These are phyloP conservation scores for Telmatherina bonti DNA, from an alignment of 2,797 vertebrate species.

Conservation along the genomic window DNA sequence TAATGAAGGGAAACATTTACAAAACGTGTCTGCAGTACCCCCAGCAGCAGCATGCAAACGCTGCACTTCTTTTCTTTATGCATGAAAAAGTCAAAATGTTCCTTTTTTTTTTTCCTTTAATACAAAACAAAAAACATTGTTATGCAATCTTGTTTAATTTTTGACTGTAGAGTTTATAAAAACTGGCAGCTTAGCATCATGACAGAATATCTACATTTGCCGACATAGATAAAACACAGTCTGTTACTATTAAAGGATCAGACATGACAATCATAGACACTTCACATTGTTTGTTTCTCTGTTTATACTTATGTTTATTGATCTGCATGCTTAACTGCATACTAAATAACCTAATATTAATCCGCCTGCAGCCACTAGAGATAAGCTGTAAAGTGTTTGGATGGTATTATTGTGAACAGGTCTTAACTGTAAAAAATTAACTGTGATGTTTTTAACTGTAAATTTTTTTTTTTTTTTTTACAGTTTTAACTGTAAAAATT, in stretches of 20 bases:
- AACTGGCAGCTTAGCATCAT: background rate
- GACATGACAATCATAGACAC: background rate
- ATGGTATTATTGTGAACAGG: too few relatives aligned
- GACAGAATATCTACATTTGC: background rate
- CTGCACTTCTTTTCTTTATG: background rate
- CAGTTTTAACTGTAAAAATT: too few relatives aligned
- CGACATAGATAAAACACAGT: background rate
- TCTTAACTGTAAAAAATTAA: too few relatives aligned
- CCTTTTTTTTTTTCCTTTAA: fast-evolving
- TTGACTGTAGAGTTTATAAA: background rate
- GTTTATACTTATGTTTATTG: background rate
- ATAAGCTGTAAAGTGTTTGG: too few relatives aligned
- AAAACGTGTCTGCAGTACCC: fast-evolving
- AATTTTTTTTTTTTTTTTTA: too few relatives aligned
- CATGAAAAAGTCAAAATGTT: too few relatives aligned
- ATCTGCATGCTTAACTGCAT: too few relatives aligned
- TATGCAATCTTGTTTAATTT: background rate
- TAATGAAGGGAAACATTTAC: background rate
- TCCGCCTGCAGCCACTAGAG: too few relatives aligned
- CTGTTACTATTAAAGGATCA: background rate
- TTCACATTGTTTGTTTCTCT: background rate
- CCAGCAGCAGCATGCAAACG: background rate
- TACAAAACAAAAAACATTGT: background rate
- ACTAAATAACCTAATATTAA: too few relatives aligned
- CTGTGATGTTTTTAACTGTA: too few relatives aligned